A percentile compares a stretch with the other conserved stretches of the same genome.
Evolutionary conservation across 2,797 vertebrate genomes (phyloP).

Genomic region (Nannoperca australis): DNA sequence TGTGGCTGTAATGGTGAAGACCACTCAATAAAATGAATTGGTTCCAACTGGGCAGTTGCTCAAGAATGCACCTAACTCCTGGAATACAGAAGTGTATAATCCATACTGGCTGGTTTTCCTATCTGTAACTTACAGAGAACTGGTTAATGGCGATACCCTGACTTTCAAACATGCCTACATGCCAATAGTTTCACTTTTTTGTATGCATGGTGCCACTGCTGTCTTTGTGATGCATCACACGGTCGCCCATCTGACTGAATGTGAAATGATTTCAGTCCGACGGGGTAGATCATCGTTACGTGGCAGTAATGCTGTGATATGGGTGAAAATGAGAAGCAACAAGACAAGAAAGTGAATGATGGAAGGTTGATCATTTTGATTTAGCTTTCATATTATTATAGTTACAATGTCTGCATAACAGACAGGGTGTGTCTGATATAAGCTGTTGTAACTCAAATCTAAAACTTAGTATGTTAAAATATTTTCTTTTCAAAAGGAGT

Average conservation of each 20-base stretch:
- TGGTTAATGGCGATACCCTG: constrained; percentile 38
- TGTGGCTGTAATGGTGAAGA: constrained; percentile 40
- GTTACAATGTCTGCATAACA: neutral
- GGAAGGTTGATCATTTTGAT: neutral
- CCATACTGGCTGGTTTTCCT: neutral
- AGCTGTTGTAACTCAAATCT: neutral
- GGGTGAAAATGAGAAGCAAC: neutral
- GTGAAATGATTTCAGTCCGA: constrained; percentile 19
- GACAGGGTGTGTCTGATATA: neutral
- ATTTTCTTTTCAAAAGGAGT: neutral
- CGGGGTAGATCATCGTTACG: neutral
- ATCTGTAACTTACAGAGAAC: constrained; percentile 20
- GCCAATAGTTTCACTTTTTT: constrained; percentile 21
- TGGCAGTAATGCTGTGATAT: neutral
- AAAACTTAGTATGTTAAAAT: neutral
- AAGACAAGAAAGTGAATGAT: neutral
- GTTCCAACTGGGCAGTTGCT: constrained; percentile 44
- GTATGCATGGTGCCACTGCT: neutral
- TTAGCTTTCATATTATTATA: neutral
- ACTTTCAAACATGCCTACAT: constrained; percentile 34
- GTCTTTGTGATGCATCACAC: constrained; percentile 34
- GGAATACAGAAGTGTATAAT: constrained; percentile 27
- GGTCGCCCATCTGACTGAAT: constrained; percentile 8
- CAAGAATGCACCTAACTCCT: constrained; percentile 23
- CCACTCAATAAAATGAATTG: constrained; percentile 49